Percentiles rank a stretch among this genome's conserved stretches.
Conservation (phyloP, 1,140 invertebrate species). For the Ectropis grisescens region DNA sequence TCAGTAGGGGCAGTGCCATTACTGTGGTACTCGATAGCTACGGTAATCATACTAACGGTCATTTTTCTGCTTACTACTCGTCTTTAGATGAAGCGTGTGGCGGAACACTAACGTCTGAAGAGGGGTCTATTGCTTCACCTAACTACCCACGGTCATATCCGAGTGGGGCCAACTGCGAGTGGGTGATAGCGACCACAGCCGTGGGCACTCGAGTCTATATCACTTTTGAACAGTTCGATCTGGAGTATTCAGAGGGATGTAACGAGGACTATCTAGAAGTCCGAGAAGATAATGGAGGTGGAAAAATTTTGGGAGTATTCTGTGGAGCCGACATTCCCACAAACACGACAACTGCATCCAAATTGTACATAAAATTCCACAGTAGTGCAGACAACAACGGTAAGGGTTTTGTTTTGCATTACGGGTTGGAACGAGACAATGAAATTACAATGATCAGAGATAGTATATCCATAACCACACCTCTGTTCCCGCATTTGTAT, state of each 20-base stretch:
- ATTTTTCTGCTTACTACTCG: constrained; percentile 76
- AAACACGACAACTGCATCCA: constrained; percentile 68
- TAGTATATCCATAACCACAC: too few relatives aligned
- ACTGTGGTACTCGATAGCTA: constrained; percentile 68
- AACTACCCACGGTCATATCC: constrained; percentile 86
- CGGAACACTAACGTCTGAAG: constrained; percentile 73
- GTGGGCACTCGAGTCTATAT: constrained; percentile 77
- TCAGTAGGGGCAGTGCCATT: constrained; percentile 75
- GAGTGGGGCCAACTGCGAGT: constrained; percentile 80
- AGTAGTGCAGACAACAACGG: constrained; percentile 75
- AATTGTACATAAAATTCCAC: constrained; percentile 87
- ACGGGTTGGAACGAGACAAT: constrained; percentile 74
- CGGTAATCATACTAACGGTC: constrained; percentile 27
- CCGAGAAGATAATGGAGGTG: constrained; percentile 73
- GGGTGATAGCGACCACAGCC: constrained; percentile 76
- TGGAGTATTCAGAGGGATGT: constrained; percentile 81
- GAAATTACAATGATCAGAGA: too few relatives aligned
- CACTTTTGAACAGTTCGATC: constrained; percentile 76
- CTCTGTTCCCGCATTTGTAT: constrained; percentile 78
- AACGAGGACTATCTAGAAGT: constrained; percentile 90
- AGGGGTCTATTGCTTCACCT: constrained; percentile 80
- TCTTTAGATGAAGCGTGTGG: constrained; percentile 76
- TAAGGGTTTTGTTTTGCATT: constrained; percentile 87
- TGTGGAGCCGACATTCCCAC: constrained; percentile 77
- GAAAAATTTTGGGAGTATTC: constrained; percentile 76